These are phyloP conservation scores for Styela clava DNA, from an alignment of 23 tunicate genomes.

Conservation along the genomic window DNA sequence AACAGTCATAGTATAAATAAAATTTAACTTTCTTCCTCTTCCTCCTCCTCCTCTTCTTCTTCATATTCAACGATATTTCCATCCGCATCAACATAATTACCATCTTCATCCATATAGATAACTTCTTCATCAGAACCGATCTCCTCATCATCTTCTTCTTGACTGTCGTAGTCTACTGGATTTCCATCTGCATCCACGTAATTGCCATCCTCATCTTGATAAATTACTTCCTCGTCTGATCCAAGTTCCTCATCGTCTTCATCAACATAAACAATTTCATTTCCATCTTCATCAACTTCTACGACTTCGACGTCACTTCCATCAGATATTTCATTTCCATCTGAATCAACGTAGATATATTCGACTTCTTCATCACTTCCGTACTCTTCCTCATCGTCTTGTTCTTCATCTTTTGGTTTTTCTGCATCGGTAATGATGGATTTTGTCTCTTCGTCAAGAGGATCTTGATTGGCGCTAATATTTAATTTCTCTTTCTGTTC, in stretches of 20 bases:
- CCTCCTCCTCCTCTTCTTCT: slow-evolving; percentile 40
- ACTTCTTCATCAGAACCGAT: slow-evolving; percentile 47
- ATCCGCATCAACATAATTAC: slow-evolving; percentile 66
- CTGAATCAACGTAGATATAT: slow-evolving; percentile 19
- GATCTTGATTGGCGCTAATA: slow-evolving; percentile 14
- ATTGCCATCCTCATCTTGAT: slow-evolving; percentile 68
- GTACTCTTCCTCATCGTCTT: slow-evolving; percentile 25
- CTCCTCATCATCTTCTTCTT: slow-evolving; percentile 47
- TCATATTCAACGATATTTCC: slow-evolving; percentile 58
- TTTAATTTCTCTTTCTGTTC: not conserved
- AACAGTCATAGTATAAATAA: too few relatives aligned
- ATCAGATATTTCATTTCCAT: slow-evolving; percentile 29
- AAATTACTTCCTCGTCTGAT: slow-evolving; percentile 51
- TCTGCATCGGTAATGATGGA: slow-evolving; percentile 25
- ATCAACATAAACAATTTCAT: slow-evolving; percentile 3
- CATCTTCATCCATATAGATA: slow-evolving; percentile 76
- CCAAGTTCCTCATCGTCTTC: slow-evolving; percentile 13
- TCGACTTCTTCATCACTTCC: slow-evolving; percentile 26
- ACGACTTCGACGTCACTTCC: slow-evolving; percentile 14
- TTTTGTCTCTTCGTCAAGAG: slow-evolving; percentile 29
- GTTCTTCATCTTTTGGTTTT: not conserved
- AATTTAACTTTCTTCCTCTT: not conserved
- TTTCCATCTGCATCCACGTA: slow-evolving; percentile 68
- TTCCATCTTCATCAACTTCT: slow-evolving; percentile 28
- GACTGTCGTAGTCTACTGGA: slow-evolving; percentile 55